A percentile compares a stretch with the other conserved stretches of the same genome.
phyloP scores from a whole-genome alignment of 1,140 invertebrate genomes.

The Drosophila insularis region DNA sequence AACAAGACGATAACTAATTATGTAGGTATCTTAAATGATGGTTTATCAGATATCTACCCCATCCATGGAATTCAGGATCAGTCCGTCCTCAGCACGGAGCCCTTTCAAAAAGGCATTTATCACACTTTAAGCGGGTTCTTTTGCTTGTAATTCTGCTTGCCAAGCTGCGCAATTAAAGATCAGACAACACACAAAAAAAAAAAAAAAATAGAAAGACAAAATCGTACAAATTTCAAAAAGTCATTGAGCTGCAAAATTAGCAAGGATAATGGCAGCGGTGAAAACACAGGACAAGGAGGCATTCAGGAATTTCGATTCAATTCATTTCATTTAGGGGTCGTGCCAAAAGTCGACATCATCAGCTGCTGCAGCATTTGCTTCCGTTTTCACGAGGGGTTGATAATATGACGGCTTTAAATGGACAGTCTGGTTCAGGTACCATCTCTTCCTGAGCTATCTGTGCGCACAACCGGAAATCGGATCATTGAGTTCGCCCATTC shows the following conservation, averaged over 20 bases:
- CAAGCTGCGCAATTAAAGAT: conserved; percentile 78
- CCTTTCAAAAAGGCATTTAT: conserved; percentile 75
- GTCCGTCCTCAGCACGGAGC: conserved; percentile 21
- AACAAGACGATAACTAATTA: conserved; percentile 70
- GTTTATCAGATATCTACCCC: conserved; percentile 8
- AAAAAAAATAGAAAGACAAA: not conserved
- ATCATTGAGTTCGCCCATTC: conserved; percentile 61
- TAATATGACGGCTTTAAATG: conserved; percentile 45
- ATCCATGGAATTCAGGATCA: conserved; percentile 1
- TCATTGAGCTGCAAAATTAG: conserved; percentile 81
- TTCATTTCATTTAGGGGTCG: conserved; percentile 41
- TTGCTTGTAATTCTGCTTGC: conserved; percentile 68
- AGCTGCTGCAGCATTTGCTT: conserved; percentile 66
- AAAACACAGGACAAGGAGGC: conserved; percentile 61
- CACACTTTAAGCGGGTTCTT: conserved; percentile 67
- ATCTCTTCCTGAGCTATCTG: not conserved
- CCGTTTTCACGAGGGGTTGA: conserved; percentile 65
- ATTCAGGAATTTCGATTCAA: conserved; percentile 17
- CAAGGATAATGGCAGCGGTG: conserved; percentile 80
- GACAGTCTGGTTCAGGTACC: conserved; percentile 77
- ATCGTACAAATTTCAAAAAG: conserved; percentile 40
- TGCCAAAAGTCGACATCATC: conserved; percentile 67
- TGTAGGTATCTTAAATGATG: conserved; percentile 22
- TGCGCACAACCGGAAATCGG: conserved; percentile 69
- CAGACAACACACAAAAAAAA: conserved; percentile 26